Evolutionary conservation across 2,113 vertebrate species (phyloP), one percentile per base, ranked within the genome.

Genomic region (Chaetodon trifascialis): DNA sequence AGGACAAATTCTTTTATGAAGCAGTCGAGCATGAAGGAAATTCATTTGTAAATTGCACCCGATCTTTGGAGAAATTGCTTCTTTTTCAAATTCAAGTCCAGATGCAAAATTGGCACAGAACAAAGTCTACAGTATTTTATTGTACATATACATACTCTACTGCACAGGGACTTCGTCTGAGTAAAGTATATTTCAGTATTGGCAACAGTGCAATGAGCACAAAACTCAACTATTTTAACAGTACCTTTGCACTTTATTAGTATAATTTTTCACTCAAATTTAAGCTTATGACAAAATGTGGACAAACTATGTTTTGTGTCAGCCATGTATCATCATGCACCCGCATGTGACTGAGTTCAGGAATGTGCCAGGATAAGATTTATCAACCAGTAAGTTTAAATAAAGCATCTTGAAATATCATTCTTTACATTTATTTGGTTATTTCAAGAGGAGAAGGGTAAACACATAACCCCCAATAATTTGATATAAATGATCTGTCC

Each of bases 1-100:
- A 94, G 93, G 91, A 94, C 94, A 94, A 94, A 93, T 92, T 90
- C 89, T 89, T 92, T 93, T 86, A 91, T 90, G 90, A 93, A 80
- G 82, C 88, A 89, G 84, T 88, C 76, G n/a, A 90, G 89, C 69
- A 21, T 91, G 88, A 92, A 86, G 80, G 90, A 93, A 92, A 93
- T 91, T 93, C 92, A 92, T 94, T 94, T 94, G 91, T 93, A 93
- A 92, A 93, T 93, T 92, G 89, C 87, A 76, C 76, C 86, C 89
- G 55, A 89, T 91, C 89, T 91, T 90, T 93, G 83, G 63, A 90
- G 85, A 79, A 87, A 89, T 86, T 78, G 73, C 69, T 71, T 42
- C 52, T 76, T 76, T 90, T 89, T 79, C 79, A 90, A 90, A 87
- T 92, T 91, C 84, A 79, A 54, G 75, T 79, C 77, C 66, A 73